Percentiles rank a stretch among this genome's conserved stretches.
Evolutionary conservation across 2,113 vertebrate genomes (phyloP).

Genomic region (Piaya cayana): DNA sequence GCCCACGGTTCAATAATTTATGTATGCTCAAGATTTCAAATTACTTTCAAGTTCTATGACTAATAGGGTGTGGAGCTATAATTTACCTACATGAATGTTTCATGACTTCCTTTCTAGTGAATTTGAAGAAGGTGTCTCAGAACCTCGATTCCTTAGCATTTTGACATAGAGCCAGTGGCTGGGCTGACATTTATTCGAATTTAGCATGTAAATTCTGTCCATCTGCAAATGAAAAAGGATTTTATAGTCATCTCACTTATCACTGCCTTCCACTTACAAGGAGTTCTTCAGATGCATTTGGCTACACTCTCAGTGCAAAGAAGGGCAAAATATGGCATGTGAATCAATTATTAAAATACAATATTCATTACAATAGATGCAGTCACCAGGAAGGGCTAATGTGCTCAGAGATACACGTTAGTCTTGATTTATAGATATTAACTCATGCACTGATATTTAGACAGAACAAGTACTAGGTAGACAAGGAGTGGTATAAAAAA

Average conservation of each 20-base stretch:
- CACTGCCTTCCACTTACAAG: not conserved
- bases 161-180: not conserved
- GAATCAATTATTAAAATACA: slow-evolving; percentile 46
- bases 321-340: slow-evolving; percentile 16
- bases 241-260: not conserved
- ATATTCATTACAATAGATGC: not conserved
- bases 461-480: not conserved
- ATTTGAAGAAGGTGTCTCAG: slow-evolving; percentile 15
- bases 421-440: slow-evolving; percentile 24
- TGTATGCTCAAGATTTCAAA: slow-evolving; percentile 24
- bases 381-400: not conserved
- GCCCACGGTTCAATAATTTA: slow-evolving; percentile 59
- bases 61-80: slow-evolving; percentile 38
- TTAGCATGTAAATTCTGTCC: not conserved
- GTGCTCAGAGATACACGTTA: not conserved
- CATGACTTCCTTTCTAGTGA: slow-evolving; percentile 48
- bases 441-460: slow-evolving; percentile 25
- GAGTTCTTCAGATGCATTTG: not conserved
- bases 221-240: not conserved
- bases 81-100: slow-evolving; percentile 51
- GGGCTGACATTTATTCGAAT: not conserved
- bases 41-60: slow-evolving; percentile 50
- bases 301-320: not conserved
- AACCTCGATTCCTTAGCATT: not conserved
- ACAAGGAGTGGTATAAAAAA: not conserved